Evolutionary conservation across 1,140 invertebrate species (phyloP).

Genomic region (Aethina tumida): DNA sequence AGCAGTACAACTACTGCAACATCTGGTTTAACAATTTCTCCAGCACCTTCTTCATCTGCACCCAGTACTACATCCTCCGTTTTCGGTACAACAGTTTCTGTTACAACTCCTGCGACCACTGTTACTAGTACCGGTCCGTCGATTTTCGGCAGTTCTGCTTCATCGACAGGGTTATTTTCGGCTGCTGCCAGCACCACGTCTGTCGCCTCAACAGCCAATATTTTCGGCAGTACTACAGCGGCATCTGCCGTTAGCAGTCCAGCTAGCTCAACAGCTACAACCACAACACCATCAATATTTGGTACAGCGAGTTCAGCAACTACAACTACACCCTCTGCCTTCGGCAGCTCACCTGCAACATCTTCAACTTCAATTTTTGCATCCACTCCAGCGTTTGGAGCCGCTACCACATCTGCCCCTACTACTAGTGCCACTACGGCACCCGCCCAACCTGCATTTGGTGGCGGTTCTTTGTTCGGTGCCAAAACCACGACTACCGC

Average conservation of each 20-base stretch:
- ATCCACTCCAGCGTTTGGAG: slow-evolving; percentile 7
- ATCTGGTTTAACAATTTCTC: slow-evolving; percentile 6
- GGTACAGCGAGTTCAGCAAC: slow-evolving; percentile 4
- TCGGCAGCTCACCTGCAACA: slow-evolving; percentile 3
- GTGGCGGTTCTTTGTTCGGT: too few relatives aligned
- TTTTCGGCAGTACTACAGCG: too few relatives aligned
- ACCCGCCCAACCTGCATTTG: slow-evolving; percentile 4
- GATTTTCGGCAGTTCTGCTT: neutral
- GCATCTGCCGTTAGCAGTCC: too few relatives aligned
- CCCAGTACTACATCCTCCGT: slow-evolving; percentile 1
- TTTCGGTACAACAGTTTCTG: slow-evolving; percentile 5
- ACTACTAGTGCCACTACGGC: slow-evolving; percentile 5
- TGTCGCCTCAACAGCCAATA: too few relatives aligned
- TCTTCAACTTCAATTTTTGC: slow-evolving; percentile 1
- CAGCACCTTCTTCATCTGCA: slow-evolving; percentile 4
- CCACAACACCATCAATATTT: slow-evolving; percentile 4
- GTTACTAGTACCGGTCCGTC: slow-evolving; percentile 2
- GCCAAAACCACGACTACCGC: slow-evolving; percentile 5
- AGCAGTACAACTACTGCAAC: slow-evolving; percentile 5
- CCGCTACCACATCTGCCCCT: slow-evolving; percentile 5
- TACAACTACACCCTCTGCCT: slow-evolving; percentile 1
- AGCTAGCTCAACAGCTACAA: neutral
- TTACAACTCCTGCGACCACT: slow-evolving; percentile 6
- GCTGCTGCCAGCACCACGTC: slow-evolving; percentile 7
- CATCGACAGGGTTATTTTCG: neutral